Percentiles rank a stretch among this genome's conserved stretches.
phyloP scores from a whole-genome alignment of 2,888 invertebrate genomes.

The Calliopum simillimum region DNA sequence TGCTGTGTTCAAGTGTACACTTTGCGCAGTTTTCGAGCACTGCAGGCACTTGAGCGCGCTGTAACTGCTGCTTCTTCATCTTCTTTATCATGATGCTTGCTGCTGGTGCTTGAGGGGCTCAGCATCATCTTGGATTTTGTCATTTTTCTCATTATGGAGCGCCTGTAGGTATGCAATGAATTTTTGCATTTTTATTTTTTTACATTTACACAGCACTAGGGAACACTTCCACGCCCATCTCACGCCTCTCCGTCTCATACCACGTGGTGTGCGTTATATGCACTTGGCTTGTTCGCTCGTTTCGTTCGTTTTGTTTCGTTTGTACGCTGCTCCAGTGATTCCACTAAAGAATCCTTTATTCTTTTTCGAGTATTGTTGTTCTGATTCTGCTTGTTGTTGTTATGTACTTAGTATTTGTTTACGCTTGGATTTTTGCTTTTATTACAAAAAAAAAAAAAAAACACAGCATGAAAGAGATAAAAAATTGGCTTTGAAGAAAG shows the following conservation, averaged over 20 bases:
- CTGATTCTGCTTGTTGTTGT: constrained; percentile 3
- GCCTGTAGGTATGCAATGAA: not conserved
- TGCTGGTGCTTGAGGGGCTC: not conserved
- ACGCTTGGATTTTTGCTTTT: constrained; percentile 38
- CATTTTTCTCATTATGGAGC: constrained; percentile 29
- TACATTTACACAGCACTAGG: not conserved
- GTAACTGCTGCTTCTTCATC: not conserved
- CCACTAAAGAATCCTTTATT: constrained; percentile 33
- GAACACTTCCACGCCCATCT: not conserved
- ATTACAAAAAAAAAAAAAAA: constrained; percentile 25
- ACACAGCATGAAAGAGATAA: not conserved
- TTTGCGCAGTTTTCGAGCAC: constrained; percentile 8
- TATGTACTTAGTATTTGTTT: constrained; percentile 35
- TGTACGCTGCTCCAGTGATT: constrained; percentile 38
- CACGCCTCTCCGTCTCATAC: not conserved
- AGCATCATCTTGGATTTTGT: constrained; percentile 27
- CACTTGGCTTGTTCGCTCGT: not conserved
- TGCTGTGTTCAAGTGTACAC: constrained; percentile 18
- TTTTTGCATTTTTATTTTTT: constrained; percentile 1
- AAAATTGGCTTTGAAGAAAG: not conserved
- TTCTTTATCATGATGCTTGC: constrained; percentile 14
- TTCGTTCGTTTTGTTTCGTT: constrained; percentile 14
- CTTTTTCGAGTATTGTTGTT: constrained; percentile 23
- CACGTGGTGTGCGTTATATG: not conserved
- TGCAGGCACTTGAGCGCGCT: not conserved